Evolutionary conservation across 2,797 vertebrate species (phyloP), one percentile per base, ranked within the genome.

Genomic region (Gambusia yucatana): DNA sequence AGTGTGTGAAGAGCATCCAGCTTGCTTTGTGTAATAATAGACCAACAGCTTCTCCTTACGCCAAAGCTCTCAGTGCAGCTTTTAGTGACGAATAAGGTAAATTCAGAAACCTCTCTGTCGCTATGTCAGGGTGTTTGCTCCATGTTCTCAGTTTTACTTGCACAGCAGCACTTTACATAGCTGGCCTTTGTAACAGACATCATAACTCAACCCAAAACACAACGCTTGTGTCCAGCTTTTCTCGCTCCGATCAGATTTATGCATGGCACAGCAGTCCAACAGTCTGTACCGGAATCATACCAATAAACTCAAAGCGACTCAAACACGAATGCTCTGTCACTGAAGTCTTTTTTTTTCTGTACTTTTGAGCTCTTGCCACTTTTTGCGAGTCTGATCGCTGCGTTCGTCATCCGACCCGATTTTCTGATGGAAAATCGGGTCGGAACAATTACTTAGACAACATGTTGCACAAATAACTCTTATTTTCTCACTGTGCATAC

Each of bases 31-130:
- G 30, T 75, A 36, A 30, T 79, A 79, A 83, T 84, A 14, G 22
- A 52, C 63, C 20, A 76, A 69, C 80, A 89, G 90, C 90, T 92
- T 93, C 92, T 90, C 90, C 91, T 65, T 8, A 39, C 30, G 39
- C 30, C 7, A 89, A 93, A 92, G 81, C 90, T 82, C 70, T 82
- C 50, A 39, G 16, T 39, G 28, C 63, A 55, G 48, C 41, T 55
- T 63, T 36, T 33, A 36, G 59, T 63, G 30, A 7, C 7, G 3
- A 36, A 63, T 6, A 13, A 57, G 28, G n/a, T 6, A 20, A 36
- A 36, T 36, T 59, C 28, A 36, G 59, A 20, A 33, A 17, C 16
- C 11, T 28, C 11, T 28, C 10, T 36, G 16, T 36, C 1, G 3
- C 22, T 20, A 6, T 39, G 7, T 39, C 61, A 20, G 4, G 3